A percentile compares a stretch with the other conserved stretches of the same genome.
phyloP scores from a whole-genome alignment of 2,888 invertebrate genomes.

The Coelinius sp. region DNA sequence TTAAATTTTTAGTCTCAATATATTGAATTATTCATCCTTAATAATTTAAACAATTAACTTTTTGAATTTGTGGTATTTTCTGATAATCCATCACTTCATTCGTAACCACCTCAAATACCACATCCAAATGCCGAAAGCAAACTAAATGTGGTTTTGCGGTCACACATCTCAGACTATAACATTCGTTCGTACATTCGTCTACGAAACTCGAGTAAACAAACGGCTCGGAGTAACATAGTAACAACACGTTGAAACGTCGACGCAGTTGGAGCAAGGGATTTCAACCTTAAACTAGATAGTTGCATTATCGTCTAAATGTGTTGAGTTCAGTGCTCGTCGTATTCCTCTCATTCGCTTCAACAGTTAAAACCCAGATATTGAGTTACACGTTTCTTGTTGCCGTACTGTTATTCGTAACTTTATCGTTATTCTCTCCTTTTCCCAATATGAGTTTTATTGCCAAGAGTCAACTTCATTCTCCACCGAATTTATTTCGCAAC shows the following conservation, averaged over 20 bases:
- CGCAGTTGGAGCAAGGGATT: slow-evolving; percentile 29
- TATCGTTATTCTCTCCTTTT: not conserved
- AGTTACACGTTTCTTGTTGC: not conserved
- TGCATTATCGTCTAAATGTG: slow-evolving; percentile 37
- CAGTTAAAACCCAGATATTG: not conserved
- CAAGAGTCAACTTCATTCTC: not conserved
- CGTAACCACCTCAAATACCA: not conserved
- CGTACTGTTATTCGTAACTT: not conserved
- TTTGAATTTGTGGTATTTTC: not conserved
- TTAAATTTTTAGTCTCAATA: not conserved
- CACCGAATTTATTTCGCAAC: not conserved
- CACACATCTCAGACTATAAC: slow-evolving; percentile 9
- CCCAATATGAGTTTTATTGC: not conserved
- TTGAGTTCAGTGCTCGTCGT: slow-evolving; percentile 31
- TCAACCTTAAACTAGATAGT: slow-evolving; percentile 33
- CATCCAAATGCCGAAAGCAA: slow-evolving; percentile 4
- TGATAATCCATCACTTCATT: not conserved
- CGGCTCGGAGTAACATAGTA: slow-evolving; percentile 12
- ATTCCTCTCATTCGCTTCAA: not conserved
- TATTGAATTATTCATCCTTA: not conserved
- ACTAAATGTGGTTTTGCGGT: slow-evolving; percentile 15
- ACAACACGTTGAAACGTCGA: slow-evolving; percentile 28
- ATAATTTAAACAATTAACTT: not conserved
- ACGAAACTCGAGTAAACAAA: slow-evolving; percentile 36
- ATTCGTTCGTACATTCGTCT: slow-evolving; percentile 19